phyloP scores from a whole-genome alignment of 2,888 invertebrate species.

The Dolichomitus sp. region DNA sequence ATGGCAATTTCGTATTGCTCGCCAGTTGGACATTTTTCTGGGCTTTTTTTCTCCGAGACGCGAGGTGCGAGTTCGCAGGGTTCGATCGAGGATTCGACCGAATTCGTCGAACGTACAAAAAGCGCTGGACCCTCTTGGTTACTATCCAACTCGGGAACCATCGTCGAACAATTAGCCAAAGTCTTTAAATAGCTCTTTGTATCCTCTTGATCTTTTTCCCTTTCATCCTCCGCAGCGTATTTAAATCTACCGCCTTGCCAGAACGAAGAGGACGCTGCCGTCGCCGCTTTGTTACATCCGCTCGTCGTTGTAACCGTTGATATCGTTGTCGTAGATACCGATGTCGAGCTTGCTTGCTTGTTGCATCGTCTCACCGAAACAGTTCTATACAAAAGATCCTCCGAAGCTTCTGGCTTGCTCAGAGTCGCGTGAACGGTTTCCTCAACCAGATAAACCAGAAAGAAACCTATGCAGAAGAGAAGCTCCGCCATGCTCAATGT shows the following conservation, averaged over 20 bases:
- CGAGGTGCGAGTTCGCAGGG: conserved; percentile 38
- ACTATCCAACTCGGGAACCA: conserved; percentile 26
- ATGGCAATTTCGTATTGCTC: not conserved
- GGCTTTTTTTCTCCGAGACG: conserved; percentile 60
- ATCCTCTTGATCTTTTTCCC: conserved; percentile 37
- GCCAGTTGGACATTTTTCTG: conserved; percentile 44
- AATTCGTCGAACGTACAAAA: conserved; percentile 77
- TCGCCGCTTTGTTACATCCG: conserved; percentile 30
- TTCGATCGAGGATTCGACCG: conserved; percentile 69
- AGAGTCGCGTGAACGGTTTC: conserved; percentile 88
- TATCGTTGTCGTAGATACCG: conserved; percentile 65
- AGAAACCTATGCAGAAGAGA: conserved; percentile 89
- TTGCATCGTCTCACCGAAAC: conserved; percentile 87
- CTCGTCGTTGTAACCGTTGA: conserved; percentile 61
- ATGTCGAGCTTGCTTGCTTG: conserved; percentile 77
- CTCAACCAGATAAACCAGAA: conserved; percentile 89
- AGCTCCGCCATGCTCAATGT: conserved; percentile 87
- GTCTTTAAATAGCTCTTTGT: not conserved
- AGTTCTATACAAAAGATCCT: conserved; percentile 87
- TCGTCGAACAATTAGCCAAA: conserved; percentile 38
- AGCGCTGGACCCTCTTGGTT: conserved; percentile 72
- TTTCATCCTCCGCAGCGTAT: conserved; percentile 59
- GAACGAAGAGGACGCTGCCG: not conserved
- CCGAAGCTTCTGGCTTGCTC: conserved; percentile 82
- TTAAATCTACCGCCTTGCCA: conserved; percentile 62